Evolutionary conservation across 2,113 vertebrate genomes (phyloP).

Genomic region (Mobula birostris): DNA sequence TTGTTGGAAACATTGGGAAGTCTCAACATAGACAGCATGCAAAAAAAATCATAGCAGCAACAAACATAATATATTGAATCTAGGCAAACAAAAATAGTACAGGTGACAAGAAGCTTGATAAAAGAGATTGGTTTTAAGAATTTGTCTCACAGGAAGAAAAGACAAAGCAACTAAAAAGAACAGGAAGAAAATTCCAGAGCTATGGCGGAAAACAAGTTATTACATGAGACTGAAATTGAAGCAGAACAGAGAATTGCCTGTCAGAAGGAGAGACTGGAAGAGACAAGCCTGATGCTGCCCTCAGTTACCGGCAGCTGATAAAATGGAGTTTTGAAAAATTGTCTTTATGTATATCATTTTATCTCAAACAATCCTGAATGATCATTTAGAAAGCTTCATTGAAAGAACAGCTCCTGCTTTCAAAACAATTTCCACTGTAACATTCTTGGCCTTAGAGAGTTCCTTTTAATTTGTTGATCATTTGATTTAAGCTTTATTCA

Average conservation of each 20-base stretch:
- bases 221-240: not conserved
- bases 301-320: not conserved
- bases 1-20: not conserved
- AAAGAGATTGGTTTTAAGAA: too few species aligned
- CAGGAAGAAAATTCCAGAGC: not conserved
- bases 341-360: not conserved
- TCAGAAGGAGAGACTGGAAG: not conserved
- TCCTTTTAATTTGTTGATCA: not conserved
- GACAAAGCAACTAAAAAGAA: not conserved
- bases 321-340: not conserved
- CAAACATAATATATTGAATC: not conserved
- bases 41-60: not conserved
- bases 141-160: not conserved
- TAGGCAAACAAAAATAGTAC: not conserved
- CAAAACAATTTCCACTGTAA: not conserved
- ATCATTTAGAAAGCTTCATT: not conserved
- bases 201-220: not conserved
- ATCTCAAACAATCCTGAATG: not conserved
- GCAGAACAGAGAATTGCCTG: not conserved
- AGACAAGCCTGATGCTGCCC: not conserved
- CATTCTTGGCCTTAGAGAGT: not conserved
- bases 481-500: slow-evolving; percentile 7
- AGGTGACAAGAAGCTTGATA: not conserved
- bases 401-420: not conserved
- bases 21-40: not conserved